Evolutionary conservation across 2,113 vertebrate genomes (phyloP).

Genomic region (Poecilia latipinna): DNA sequence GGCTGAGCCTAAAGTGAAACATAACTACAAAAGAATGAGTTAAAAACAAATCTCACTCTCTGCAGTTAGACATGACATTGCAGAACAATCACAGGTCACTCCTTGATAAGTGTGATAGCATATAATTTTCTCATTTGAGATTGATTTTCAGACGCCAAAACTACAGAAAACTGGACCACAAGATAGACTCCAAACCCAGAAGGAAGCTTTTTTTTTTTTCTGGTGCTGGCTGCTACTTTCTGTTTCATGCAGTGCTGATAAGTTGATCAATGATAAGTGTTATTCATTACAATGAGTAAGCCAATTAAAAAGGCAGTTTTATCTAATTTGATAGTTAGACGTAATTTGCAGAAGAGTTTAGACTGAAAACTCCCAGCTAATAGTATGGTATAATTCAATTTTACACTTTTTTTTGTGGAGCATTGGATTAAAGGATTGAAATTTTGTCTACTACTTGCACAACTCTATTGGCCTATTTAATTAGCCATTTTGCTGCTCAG

Average conservation of each 20-base stretch:
- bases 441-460: constrained; percentile 70
- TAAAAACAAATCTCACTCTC: constrained; percentile 47
- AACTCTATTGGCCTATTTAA: constrained; percentile 74
- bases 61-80: constrained; percentile 44
- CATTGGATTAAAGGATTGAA: constrained; percentile 71
- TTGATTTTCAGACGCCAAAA: constrained; percentile 56
- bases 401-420: constrained; percentile 64
- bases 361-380: constrained; percentile 73
- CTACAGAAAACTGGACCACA: constrained; percentile 43
- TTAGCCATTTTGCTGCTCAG: constrained; percentile 69
- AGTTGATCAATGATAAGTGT: constrained; percentile 81
- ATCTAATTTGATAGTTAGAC: constrained; percentile 81
- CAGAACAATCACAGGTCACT: constrained; percentile 54
- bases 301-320: constrained; percentile 83
- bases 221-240: constrained; percentile 26
- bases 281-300: constrained; percentile 81
- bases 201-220: constrained; percentile 39
- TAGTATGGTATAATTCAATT: constrained; percentile 76
- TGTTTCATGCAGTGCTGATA: constrained; percentile 75
- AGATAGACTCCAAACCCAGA: constrained; percentile 47
- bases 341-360: constrained; percentile 77
- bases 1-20: constrained; percentile 64
- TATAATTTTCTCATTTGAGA: constrained; percentile 53
- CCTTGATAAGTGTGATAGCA: constrained; percentile 30
- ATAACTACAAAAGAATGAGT: constrained; percentile 57